Evolutionary conservation across 2,113 vertebrate species (phyloP), one percentile per base, ranked within the genome.

Genomic region (Pycnonotus jocosus): DNA sequence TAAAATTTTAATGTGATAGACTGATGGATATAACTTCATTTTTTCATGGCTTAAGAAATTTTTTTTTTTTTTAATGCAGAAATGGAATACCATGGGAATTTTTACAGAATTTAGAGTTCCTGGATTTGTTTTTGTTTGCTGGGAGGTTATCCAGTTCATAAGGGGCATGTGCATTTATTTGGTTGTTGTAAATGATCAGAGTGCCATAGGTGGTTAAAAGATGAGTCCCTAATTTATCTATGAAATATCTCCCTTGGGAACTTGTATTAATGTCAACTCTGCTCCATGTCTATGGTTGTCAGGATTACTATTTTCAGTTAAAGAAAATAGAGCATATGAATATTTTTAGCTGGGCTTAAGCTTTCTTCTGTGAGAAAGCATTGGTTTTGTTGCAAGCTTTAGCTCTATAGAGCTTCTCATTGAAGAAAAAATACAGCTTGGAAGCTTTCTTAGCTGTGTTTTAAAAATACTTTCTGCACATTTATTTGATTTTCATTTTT

Each of bases 281-380:
- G 45, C 47, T 68, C 27, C 23, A 25, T 78, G 62, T 53, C 48
- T 54, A 6, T 65, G 31, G 9, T 62, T 81, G 50, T 88, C 51
- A 88, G 62, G 21, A 88, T 85, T 92, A 27, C 73, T 94, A 35
- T 88, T 92, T 90, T 78, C 83, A 83, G 80, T 92, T 81, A 88
- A 91, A 87, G 66, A 90, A 95, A 95, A 79, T 50, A 57, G 38
- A 66, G 35, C 35, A 44, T 13, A 4, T 50, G 28, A 80, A 44
- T 91, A 90, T 92, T 90, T 95, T 95, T 88, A 90, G 70, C 71
- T 56, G 45, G 30, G 6, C 19, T 12, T 90, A 77, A 92, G 37
- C 64, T 92, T 91, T 78, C 17, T 93, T 85, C 86, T 86, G 53
- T 90, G 83, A 76, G 82, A 90, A 93, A 74, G 10, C 25, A 27